Base-by-base conservation (phyloP, 2,113 vertebrate genomes). In the Trematomus loennbergii region DNA sequence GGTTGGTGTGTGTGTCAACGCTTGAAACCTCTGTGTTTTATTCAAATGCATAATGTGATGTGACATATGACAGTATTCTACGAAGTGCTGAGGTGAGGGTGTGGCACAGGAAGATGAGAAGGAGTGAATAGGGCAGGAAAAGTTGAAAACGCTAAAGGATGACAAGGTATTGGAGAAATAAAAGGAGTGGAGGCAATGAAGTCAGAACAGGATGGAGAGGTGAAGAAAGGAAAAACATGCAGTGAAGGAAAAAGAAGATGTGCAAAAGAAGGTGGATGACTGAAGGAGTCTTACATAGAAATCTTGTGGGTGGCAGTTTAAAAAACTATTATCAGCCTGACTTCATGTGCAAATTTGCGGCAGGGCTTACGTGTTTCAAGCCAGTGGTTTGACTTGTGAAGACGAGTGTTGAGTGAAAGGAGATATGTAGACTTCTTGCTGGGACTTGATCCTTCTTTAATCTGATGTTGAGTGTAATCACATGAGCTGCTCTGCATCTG, bases 21-120 rank as follows among this genome's bases (percentile, higher is more conserved):
- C 33, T 43, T 48, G 33, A 60, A 52, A 67, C 29, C 54, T 36
- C 36, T 36, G 25, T 55, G 72, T 84, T 68, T 74, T 46, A 72
- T 78, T 76, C 59, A 82, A 52, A 75, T 59, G 61, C 33, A 43
- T 91, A 69, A 89, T 78, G 61, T 64, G 61, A 87, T 70, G 72
- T 82, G 77, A 78, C 16, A 59, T 62, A 70, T 82, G 72, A 79
- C 55, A 69, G 62, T 55, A 53, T 68, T 76, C 68, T 77, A 82
- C 78, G 70, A 60, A 55, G 72, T 53, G 52, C 65, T 60, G 65
- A 66, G 62, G 63, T 75, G 48, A 52, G 43, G 61, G 55, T 59
- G 78, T 61, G 73, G 65, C 15, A 53, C 15, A 33, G 45, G 36
- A 16, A 62, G 53, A 67, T 12, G 55, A 82, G 67, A 22, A 74